Conservation (phyloP, 2,113 vertebrate species). For the Scytalopus superciliaris region DNA sequence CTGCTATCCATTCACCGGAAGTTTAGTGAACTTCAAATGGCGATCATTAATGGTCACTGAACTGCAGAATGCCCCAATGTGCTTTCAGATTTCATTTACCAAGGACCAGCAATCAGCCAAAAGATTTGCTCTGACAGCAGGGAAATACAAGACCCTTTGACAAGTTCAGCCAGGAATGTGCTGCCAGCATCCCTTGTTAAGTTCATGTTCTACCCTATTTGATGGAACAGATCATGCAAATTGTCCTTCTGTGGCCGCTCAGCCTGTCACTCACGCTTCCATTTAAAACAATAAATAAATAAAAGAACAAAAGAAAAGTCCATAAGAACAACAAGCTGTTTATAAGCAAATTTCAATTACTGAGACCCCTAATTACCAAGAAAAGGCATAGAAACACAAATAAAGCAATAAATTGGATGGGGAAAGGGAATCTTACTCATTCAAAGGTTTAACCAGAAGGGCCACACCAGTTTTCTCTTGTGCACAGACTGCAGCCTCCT, state of each 20-base stretch:
- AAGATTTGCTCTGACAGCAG: constrained; percentile 78
- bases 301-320: constrained; percentile 39
- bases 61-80: constrained; percentile 74
- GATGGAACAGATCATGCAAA: constrained; percentile 63
- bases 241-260: constrained; percentile 31
- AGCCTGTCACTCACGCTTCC: constrained; percentile 22
- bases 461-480: neutral
- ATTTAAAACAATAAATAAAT: constrained; percentile 53
- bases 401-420: neutral
- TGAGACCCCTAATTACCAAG: neutral
- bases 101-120: constrained; percentile 70
- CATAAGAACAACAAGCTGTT: neutral
- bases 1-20: constrained; percentile 74
- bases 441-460: neutral
- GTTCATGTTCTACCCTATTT: constrained; percentile 56
- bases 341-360: neutral
- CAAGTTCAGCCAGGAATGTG: constrained; percentile 39
- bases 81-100: constrained; percentile 80
- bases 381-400: neutral
- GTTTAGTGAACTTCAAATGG: constrained; percentile 82
- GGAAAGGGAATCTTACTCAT: neutral
- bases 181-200: constrained; percentile 61
- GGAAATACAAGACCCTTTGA: constrained; percentile 60
- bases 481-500: neutral
- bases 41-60: constrained; percentile 80